Conservation (phyloP, 2,113 vertebrate genomes). For the Plestiodon gilberti region DNA sequence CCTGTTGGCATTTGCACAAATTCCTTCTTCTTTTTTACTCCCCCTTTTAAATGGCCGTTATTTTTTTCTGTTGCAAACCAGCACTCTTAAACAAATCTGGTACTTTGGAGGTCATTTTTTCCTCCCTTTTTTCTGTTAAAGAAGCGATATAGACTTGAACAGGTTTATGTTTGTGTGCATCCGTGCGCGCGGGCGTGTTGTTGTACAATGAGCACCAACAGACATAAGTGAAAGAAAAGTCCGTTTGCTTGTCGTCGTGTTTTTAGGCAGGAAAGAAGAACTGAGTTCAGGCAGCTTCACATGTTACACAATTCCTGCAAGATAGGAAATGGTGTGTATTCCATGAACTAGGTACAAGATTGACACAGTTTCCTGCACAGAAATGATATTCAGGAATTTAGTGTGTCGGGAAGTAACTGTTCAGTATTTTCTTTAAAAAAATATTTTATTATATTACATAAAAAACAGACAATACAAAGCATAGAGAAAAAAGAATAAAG, state of each 20-base stretch:
- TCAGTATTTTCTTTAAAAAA: no score
- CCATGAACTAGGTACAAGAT: background rate
- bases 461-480: no score
- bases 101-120: background rate
- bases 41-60: background rate
- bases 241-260: background rate
- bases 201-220: background rate
- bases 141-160: background rate
- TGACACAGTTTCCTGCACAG: background rate
- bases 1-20: constrained; percentile 47
- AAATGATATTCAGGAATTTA: background rate
- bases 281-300: background rate
- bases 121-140: background rate
- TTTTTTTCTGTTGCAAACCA: constrained; percentile 29
- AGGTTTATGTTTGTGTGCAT: background rate
- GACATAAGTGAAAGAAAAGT: background rate
- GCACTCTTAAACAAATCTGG: background rate
- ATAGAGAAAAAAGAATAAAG: no score
- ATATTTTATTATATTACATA: no score
- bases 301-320: background rate
- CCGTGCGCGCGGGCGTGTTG: background rate
- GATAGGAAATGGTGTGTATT: background rate
- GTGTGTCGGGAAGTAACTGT: background rate
- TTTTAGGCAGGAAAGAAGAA: background rate
- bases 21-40: background rate